Percentiles rank a stretch among this genome's conserved stretches.
These are phyloP conservation scores for Mormoops blainvillei DNA, from an alignment of 2,113 vertebrate species.

Conservation along the genomic window DNA sequence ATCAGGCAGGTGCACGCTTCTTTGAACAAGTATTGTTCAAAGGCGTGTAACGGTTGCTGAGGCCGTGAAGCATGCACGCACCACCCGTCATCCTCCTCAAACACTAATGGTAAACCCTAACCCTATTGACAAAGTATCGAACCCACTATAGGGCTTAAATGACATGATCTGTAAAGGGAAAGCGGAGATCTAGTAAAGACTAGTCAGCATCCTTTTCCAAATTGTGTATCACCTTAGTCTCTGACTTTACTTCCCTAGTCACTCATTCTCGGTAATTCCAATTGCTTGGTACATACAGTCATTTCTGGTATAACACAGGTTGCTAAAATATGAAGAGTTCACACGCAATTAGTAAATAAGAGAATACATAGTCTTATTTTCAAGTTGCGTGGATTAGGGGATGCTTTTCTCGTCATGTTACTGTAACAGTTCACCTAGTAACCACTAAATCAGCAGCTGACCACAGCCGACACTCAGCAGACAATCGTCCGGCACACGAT, in stretches of 20 bases:
- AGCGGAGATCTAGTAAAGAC: not conserved
- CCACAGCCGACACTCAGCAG: not conserved
- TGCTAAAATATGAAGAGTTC: not conserved
- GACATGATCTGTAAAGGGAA: not conserved
- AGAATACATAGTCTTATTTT: not conserved
- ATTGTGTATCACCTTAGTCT: not conserved
- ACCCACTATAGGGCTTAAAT: no score
- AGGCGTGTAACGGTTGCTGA: not conserved
- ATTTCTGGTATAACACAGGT: not conserved
- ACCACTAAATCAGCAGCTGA: not conserved
- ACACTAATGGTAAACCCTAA: no score
- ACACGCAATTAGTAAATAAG: not conserved
- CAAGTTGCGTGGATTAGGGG: not conserved
- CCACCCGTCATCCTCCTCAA: no score
- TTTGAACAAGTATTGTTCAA: not conserved
- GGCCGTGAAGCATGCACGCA: no score
- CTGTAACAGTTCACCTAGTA: not conserved
- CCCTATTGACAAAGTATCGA: no score
- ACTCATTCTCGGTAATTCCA: not conserved
- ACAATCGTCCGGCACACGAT: rapidly evolving
- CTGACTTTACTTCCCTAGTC: not conserved
- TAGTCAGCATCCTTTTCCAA: no score
- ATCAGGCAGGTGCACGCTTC: not conserved
- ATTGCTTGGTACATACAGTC: not conserved
- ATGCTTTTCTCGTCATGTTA: not conserved